Conservation (phyloP, 2,797 vertebrate species). For the Amphiprion clarkii region DNA sequence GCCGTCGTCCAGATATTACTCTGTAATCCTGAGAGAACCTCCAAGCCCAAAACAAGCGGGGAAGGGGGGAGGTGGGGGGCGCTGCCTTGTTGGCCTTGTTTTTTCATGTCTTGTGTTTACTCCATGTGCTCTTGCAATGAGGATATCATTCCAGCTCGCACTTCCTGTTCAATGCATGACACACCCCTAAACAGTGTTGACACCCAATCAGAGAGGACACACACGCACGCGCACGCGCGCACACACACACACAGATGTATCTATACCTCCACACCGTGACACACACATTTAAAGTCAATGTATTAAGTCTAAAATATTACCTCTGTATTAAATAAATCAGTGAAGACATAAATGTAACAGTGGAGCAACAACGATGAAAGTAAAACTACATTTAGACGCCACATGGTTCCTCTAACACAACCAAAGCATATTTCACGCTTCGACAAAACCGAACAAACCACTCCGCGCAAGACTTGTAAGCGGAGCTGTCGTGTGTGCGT, state of each 20-base stretch:
- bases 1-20: not conserved
- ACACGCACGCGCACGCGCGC: not conserved
- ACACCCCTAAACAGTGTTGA: conserved; percentile 66
- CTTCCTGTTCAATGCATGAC: conserved; percentile 66
- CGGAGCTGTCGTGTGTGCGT: conserved; percentile 49
- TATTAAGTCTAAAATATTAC: conserved; percentile 11
- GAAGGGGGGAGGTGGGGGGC: conserved; percentile 23
- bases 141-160: conserved; percentile 58
- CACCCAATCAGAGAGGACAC: conserved; percentile 68
- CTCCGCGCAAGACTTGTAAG: not conserved
- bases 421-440: not conserved
- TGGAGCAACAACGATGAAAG: not conserved
- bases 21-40: not conserved
- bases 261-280: conserved; percentile 27
- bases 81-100: conserved; percentile 20
- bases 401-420: not conserved
- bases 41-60: not conserved
- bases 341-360: not conserved
- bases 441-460: conserved; percentile 25
- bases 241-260: not conserved
- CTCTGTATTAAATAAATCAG: not conserved
- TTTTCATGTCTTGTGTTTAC: conserved; percentile 63
- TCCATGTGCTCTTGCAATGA: conserved; percentile 72
- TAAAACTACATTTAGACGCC: not conserved
- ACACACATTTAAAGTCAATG: conserved; percentile 22